Conservation (phyloP, 2,113 vertebrate species). For the Trogon melanurus region DNA sequence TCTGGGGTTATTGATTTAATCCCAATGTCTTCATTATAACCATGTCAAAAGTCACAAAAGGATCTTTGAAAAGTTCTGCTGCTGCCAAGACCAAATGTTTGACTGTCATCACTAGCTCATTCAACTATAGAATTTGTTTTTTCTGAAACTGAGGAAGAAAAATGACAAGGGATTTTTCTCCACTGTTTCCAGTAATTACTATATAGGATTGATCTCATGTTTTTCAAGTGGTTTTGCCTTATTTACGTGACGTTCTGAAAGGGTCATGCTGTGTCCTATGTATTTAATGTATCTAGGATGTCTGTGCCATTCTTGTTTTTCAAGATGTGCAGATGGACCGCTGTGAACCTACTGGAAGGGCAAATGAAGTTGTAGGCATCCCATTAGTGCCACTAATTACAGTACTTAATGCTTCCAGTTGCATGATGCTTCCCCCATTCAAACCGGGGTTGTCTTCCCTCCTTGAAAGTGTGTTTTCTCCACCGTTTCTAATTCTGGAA, state of each 20-base stretch:
- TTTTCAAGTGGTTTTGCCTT: not conserved
- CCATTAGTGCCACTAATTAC: not conserved
- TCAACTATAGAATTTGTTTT: not conserved
- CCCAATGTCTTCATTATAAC: not conserved
- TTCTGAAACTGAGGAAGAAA: not conserved
- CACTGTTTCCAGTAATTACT: not conserved
- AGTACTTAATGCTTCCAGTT: not conserved
- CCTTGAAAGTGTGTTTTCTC: not conserved
- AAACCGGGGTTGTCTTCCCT: not conserved
- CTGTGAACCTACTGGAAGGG: not conserved
- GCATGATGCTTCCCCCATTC: not conserved
- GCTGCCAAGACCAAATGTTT: not conserved
- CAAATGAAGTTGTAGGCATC: not conserved
- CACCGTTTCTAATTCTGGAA: not conserved
- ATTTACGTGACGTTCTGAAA: not conserved
- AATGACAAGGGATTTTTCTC: not conserved
- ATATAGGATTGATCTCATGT: not conserved
- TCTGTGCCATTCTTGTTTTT: conserved; percentile 9
- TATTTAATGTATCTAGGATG: not conserved
- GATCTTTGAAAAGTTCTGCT: not conserved
- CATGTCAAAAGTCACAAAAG: not conserved
- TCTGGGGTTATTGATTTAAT: not conserved
- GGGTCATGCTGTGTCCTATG: not conserved
- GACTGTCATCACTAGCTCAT: not conserved
- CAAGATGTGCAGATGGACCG: not conserved